phyloP scores from a whole-genome alignment of 2,888 invertebrate species.

The Phyto melanocephala region DNA sequence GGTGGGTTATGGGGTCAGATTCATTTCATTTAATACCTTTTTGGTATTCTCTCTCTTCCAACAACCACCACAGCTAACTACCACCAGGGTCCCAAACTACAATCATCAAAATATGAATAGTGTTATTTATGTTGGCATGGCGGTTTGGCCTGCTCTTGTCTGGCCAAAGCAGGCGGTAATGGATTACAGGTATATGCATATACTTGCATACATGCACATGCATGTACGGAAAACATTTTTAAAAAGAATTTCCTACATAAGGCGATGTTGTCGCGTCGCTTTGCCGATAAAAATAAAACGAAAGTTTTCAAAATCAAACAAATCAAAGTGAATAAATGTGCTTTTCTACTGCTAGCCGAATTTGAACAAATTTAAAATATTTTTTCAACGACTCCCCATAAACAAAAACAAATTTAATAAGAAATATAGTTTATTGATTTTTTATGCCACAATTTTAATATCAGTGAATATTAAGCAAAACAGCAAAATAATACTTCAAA shows the following conservation, averaged over 20 bases:
- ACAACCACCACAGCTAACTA: neutral
- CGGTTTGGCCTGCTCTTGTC: slow-evolving; percentile 6
- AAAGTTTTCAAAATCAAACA: slow-evolving; percentile 8
- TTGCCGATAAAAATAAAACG: neutral
- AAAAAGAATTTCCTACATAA: slow-evolving; percentile 31
- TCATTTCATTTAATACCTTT: slow-evolving; percentile 60
- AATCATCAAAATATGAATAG: slow-evolving; percentile 10
- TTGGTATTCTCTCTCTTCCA: neutral
- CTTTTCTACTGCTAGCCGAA: neutral
- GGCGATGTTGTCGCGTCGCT: neutral
- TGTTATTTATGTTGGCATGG: neutral
- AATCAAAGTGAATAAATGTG: neutral
- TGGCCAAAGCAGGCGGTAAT: slow-evolving; percentile 10
- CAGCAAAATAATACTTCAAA: too few species aligned
- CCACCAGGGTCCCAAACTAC: neutral
- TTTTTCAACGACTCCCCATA: neutral
- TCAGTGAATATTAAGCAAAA: too few species aligned
- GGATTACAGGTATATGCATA: neutral
- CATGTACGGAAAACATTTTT: neutral
- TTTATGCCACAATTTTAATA: too few species aligned
- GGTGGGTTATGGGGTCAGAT: slow-evolving; percentile 64
- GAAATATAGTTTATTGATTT: too few species aligned
- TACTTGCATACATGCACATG: neutral
- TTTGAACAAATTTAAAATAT: slow-evolving; percentile 2
- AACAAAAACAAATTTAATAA: too few species aligned